Evolutionary conservation across 2,888 invertebrate genomes (phyloP).

Genomic region (Polydrusus pterygomalis): DNA sequence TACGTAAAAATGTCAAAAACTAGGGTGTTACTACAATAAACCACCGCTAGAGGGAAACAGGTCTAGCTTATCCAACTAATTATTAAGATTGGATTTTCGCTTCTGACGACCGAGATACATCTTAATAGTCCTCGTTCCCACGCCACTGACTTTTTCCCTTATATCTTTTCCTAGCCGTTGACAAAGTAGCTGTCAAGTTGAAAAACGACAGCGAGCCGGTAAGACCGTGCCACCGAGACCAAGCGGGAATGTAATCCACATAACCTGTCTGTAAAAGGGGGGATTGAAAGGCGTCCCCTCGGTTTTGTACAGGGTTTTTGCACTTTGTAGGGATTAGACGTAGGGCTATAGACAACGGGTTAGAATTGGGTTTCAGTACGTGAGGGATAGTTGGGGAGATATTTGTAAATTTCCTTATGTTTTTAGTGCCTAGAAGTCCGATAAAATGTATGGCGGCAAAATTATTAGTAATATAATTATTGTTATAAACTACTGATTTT

Average conservation of each 20-base stretch:
- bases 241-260: conserved; percentile 49
- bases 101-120: neutral
- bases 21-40: no score
- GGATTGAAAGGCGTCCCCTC: conserved; percentile 32
- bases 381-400: neutral
- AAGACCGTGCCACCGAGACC: conserved; percentile 37
- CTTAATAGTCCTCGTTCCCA: neutral
- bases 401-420: neutral
- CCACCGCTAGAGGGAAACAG: no score
- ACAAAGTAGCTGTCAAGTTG: conserved; percentile 53
- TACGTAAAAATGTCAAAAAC: no score
- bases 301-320: conserved; percentile 48
- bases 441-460: no score
- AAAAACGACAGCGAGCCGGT: conserved; percentile 47
- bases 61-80: no score
- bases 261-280: conserved; percentile 50
- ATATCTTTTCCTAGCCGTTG: conserved; percentile 34
- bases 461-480: no score
- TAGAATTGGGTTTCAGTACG: conserved; percentile 9
- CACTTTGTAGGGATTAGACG: conserved; percentile 37
- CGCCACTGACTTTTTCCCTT: conserved; percentile 31
- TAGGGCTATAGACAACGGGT: conserved; percentile 6
- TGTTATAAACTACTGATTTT: no score
- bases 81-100: no score
- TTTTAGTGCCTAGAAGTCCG: neutral